phyloP scores from a whole-genome alignment of 2,113 vertebrate species.

The Aramus guarauna region DNA sequence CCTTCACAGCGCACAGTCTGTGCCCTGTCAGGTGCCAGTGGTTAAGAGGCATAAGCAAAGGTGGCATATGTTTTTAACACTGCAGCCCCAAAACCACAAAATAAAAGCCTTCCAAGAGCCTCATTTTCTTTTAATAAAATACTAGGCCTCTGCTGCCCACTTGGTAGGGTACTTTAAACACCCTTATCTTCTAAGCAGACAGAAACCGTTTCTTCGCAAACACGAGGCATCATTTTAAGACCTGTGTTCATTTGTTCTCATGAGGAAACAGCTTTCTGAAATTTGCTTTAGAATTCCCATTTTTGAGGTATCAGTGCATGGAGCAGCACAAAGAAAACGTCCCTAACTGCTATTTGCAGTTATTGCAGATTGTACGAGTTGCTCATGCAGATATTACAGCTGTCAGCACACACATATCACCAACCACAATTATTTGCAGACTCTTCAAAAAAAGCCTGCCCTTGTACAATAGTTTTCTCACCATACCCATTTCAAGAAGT shows the following conservation, averaged over 20 bases:
- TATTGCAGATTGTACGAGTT: not conserved
- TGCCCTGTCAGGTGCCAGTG: not conserved
- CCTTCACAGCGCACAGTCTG: not conserved
- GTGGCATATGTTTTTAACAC: not conserved
- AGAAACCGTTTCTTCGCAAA: not conserved
- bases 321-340: not conserved
- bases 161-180: not conserved
- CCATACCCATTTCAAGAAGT: not conserved
- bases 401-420: not conserved
- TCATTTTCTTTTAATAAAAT: not conserved
- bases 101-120: not conserved
- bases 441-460: not conserved
- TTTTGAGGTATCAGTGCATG: not conserved
- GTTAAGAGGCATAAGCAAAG: not conserved
- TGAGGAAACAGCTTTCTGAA: not conserved
- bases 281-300: not conserved
- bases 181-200: not conserved
- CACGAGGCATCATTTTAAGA: not conserved
- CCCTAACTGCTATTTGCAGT: not conserved
- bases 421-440: not conserved
- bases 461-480: not conserved
- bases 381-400: not conserved
- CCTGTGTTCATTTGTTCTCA: not conserved
- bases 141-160: not conserved
- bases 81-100: not conserved